Evolutionary conservation across 2,888 invertebrate genomes (phyloP), one percentile per base, ranked within the genome.

Genomic region (Megalurothrips usitatus): DNA sequence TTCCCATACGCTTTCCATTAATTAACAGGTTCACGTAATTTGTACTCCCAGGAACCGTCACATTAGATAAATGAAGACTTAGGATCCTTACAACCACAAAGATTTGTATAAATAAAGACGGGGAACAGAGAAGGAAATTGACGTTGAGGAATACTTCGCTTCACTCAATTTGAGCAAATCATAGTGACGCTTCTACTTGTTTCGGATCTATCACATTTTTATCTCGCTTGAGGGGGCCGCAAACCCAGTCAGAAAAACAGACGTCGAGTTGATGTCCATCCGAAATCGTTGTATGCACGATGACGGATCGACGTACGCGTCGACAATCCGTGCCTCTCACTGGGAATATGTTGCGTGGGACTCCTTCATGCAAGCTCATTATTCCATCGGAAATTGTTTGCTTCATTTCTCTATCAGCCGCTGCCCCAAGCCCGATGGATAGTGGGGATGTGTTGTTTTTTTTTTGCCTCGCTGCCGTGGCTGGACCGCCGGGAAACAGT

Each of bases 1-100:
- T 58, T 58, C 6, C 58, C 17, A 11, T 19, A 58, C 14, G 58
- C 14, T 58, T 43, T 58, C 58, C 68, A 26, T 75, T 26, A 26
- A 26, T 26, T 26, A 58, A 23, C 26, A 75, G 68, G 68, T 75
- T 26, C 26, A 75, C 68, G 12, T 26, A 12, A 23, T 75, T 75
- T 75, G 68, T 75, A 75, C 68, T 75, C 68, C 68, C 68, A 75
- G 68, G 68, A 75, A 75, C 68, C 68, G 26, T 75, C 68, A 75
- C n/a, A 75, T 75, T 26, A 75, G 68, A 58, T 17, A 58, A 58
- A 19, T 58, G 58, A 58, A 26, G 68, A 75, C 68, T 75, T 75
- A 75, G 68, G 23, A 23, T 26, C 23, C 68, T 26, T 75, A 75
- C 68, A 75, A 75, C 68, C 68, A 75, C 6, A 43, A 43, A 43